Conservation (phyloP, 2,888 invertebrate genomes). For the Diplazon laetatorius region DNA sequence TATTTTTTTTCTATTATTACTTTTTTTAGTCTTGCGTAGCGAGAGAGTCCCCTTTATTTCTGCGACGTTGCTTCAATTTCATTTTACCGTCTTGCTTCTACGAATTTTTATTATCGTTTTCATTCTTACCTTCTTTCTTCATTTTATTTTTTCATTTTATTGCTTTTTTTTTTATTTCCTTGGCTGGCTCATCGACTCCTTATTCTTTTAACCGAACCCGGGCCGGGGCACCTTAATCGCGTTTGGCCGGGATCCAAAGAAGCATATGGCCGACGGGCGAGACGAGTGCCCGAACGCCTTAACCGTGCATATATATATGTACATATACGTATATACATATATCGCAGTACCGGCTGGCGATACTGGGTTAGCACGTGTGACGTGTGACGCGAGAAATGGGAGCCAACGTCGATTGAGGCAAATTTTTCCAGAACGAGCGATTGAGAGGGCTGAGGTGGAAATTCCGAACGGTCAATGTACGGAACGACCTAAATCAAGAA, state of each 20-base stretch:
- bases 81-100: conserved; percentile 17
- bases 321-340: conserved; percentile 8
- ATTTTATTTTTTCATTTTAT: conserved; percentile 22
- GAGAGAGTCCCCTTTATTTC: conserved; percentile 45
- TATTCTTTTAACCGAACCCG: conserved; percentile 67
- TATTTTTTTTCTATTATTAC: too few species aligned
- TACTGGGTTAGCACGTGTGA: conserved; percentile 16
- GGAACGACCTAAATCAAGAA: too few species aligned
- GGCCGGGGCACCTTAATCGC: conserved; percentile 78
- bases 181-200: conserved; percentile 46
- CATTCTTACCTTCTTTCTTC: too few species aligned
- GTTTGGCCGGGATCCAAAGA: conserved; percentile 79
- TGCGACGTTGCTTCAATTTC: conserved; percentile 44
- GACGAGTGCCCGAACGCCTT: conserved; percentile 29
- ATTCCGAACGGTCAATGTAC: too few species aligned
- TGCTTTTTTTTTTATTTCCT: background rate
- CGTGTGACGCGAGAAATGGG: background rate
- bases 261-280: conserved; percentile 66
- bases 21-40: conserved; percentile 56
- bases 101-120: too few species aligned
- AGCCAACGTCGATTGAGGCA: too few species aligned
- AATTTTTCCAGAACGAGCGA: too few species aligned
- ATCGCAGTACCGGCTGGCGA: background rate
- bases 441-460: too few species aligned
- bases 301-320: too few species aligned